Evolutionary conservation across 2,888 invertebrate species (phyloP).

Genomic region (Rhimphoctona megacephalus): DNA sequence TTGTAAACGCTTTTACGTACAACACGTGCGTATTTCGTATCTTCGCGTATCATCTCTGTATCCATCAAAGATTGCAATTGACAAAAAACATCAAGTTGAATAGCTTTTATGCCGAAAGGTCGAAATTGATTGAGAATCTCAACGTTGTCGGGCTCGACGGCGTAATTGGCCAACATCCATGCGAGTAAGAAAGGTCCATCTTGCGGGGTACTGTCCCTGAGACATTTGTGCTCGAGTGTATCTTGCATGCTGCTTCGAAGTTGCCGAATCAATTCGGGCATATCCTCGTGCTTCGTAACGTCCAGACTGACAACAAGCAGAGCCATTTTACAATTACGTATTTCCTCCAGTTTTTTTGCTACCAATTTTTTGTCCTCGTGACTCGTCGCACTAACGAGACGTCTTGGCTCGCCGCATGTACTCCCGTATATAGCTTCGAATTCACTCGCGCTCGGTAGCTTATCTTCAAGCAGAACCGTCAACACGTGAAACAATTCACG

Average conservation of each 20-base stretch:
- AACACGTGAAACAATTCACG: constrained; percentile 81
- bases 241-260: constrained; percentile 80
- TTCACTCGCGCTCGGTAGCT: constrained; percentile 76
- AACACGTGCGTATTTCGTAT: constrained; percentile 80
- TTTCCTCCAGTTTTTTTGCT: constrained; percentile 80
- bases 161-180: constrained; percentile 84
- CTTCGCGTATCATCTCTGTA: constrained; percentile 82
- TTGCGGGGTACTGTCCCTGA: constrained; percentile 78
- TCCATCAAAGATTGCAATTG: constrained; percentile 80
- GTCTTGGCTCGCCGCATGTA: constrained; percentile 81
- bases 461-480: constrained; percentile 80
- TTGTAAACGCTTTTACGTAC: constrained; percentile 82
- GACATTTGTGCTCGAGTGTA: constrained; percentile 81
- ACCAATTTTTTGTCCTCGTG: constrained; percentile 82
- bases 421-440: constrained; percentile 81
- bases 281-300: constrained; percentile 77
- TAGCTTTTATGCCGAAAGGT: constrained; percentile 81
- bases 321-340: constrained; percentile 81
- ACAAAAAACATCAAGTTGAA: constrained; percentile 82
- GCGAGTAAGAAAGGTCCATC: constrained; percentile 82
- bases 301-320: constrained; percentile 80
- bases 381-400: constrained; percentile 80
- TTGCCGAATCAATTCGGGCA: constrained; percentile 79
- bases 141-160: constrained; percentile 79
- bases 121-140: constrained; percentile 79